Conservation (phyloP, 2,113 vertebrate species). For the Thunnus thynnus region DNA sequence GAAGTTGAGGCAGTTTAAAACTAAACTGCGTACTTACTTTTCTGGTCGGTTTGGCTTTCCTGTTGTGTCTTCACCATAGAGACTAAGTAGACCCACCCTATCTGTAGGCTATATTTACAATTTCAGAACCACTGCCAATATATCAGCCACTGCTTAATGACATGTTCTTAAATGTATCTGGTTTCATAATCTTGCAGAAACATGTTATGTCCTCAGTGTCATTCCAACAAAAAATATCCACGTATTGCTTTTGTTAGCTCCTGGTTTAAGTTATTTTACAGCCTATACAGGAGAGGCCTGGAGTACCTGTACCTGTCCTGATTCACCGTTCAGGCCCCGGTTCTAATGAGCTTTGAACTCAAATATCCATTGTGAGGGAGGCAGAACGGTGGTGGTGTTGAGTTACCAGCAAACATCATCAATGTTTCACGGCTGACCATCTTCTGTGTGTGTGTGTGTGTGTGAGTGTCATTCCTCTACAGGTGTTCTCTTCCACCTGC, state of each 20-base stretch:
- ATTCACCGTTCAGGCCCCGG: not conserved
- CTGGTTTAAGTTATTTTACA: not conserved
- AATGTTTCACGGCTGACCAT: constrained; percentile 61
- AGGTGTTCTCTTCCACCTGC: constrained; percentile 32
- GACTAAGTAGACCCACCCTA: constrained; percentile 41
- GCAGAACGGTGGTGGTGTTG: constrained; percentile 34
- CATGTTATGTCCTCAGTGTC: not conserved
- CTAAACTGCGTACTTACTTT: not conserved
- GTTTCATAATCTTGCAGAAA: constrained; percentile 21
- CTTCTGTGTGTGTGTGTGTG: constrained; percentile 22
- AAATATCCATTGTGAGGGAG: constrained; percentile 5
- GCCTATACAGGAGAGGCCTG: not conserved
- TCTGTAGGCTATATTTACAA: constrained; percentile 19
- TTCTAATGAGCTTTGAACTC: constrained; percentile 35
- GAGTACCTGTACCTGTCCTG: constrained; percentile 8
- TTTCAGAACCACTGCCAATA: constrained; percentile 18
- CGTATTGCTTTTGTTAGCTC: not conserved
- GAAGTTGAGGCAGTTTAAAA: constrained; percentile 39
- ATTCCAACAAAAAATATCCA: not conserved
- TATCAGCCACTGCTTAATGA: constrained; percentile 1
- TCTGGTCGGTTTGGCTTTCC: not conserved
- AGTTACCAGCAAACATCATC: constrained; percentile 61
- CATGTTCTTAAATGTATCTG: not conserved
- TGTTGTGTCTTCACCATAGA: constrained; percentile 35
- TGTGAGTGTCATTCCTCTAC: constrained; percentile 33